A percentile compares a stretch with the other conserved stretches of the same genome.
Evolutionary conservation across 2,113 vertebrate genomes (phyloP).

Genomic region (Coregonus clupeaformis): DNA sequence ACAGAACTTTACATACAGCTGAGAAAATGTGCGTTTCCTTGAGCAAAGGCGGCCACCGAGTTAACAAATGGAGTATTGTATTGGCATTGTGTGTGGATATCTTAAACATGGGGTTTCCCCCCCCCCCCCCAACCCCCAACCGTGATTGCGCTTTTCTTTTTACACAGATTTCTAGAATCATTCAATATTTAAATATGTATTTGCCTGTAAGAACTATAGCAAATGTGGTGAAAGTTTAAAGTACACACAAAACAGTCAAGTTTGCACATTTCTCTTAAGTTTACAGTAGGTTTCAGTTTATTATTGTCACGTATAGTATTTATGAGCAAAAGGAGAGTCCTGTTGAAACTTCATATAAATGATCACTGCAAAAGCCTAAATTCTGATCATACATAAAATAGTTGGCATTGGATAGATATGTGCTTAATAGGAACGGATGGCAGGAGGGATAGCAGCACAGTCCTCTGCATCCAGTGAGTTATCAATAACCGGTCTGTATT

Average conservation of each 20-base stretch:
- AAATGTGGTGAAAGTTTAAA: conserved; percentile 7
- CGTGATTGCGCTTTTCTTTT: not conserved
- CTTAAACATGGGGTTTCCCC: too few relatives aligned
- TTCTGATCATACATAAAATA: not conserved
- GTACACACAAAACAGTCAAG: conserved; percentile 6
- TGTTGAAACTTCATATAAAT: not conserved
- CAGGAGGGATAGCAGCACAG: conserved; percentile 88
- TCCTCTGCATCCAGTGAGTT: conserved; percentile 87
- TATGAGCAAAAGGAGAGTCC: not conserved
- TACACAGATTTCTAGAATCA: conserved; percentile 4
- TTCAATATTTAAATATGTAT: conserved; percentile 40
- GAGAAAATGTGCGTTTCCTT: not conserved
- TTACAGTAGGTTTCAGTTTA: not conserved
- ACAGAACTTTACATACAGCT: conserved; percentile 27
- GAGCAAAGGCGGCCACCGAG: not conserved
- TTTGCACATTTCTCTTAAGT: not conserved
- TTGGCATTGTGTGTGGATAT: too few relatives aligned
- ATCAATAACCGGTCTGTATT: conserved; percentile 94
- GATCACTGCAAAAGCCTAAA: not conserved
- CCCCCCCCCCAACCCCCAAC: not conserved
- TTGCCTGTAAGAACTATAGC: conserved; percentile 11
- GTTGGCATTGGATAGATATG: not conserved
- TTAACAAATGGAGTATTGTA: not conserved
- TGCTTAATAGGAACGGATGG: conserved; percentile 92
- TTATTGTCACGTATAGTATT: not conserved